Evolutionary conservation across 1,140 invertebrate species (phyloP), one percentile per base, ranked within the genome.

Genomic region (Hylaeus volcanicus): DNA sequence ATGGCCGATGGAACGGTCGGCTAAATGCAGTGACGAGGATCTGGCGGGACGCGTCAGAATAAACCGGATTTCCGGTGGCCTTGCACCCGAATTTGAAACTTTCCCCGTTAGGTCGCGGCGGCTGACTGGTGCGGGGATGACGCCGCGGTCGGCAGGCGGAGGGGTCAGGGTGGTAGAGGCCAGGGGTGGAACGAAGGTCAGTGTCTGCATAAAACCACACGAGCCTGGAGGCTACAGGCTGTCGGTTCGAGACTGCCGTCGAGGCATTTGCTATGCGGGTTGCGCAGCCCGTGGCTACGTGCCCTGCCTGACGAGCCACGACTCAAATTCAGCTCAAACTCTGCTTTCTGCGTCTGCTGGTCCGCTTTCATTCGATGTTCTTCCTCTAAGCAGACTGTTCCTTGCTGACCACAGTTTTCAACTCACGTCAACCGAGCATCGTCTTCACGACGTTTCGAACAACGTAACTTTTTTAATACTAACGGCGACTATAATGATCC

Each of bases 151-250:
- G 37, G 60, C 72, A 60, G 43, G 60, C 72, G 64, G 74, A 51
- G 73, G 77, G 64, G 76, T 73, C 53, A 71, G 77, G 79, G 68
- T 63, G 76, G 76, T 72, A 66, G 84, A 86, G 88, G 85, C 84
- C 85, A 82, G 74, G 63, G 66, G 64, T 79, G 88, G 88, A 83
- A 91, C 91, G 92, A 93, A 93, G 92, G 92, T 93, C 92, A 93
- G 93, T 93, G 92, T 92, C 93, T 93, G 92, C 93, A 93, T 93
- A 93, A 93, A 93, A 93, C 87, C 89, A 89, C 90, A 87, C 90
- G 87, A 89, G 86, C 88, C 89, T 90, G 87, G 88, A 88, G 88
- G 90, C 89, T 89, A 88, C 88, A 89, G 89, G 87, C 86, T 90
- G 89, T 89, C 88, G 90, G 84, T 89, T 90, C 89, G 89, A 91